Evolutionary conservation across 2,888 invertebrate genomes (phyloP), one percentile per base, ranked within the genome.

Genomic region (Lasioglossum figueresi): DNA sequence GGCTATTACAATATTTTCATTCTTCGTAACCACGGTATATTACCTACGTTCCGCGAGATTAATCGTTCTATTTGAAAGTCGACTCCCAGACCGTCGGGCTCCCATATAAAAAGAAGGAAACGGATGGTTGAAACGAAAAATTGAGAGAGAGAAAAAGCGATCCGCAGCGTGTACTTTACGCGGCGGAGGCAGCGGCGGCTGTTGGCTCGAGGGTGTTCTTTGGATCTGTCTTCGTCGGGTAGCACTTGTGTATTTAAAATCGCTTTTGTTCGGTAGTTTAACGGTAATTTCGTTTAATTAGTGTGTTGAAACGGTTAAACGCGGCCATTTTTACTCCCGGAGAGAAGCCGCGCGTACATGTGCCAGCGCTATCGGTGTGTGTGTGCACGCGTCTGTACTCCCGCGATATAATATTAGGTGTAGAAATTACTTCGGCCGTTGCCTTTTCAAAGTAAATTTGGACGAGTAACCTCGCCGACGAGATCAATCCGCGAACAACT

Each of bases 1-100:
- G 75, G 76, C 90, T 89, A 90, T 89, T 89, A 89, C 88, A 90
- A 89, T 90, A 88, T 90, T 89, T 89, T 84, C 88, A 83, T 86
- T 86, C 82, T 88, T 89, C 78, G 81, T 77, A 76, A 80, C 73
- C 52, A 40, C 68, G 74, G 78, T 83, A 75, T 81, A 87, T 89
- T 52, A 52, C 52, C 52, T 87, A 87, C 85, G 77, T 66, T 63
- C 14, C 48, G 59, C 79, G 72, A 74, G 74, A 89, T 90, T 88
- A 90, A 88, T 88, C 79, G 74, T 66, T 27, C 70, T 34, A 68
- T 56, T 80, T 76, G 68, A 75, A 59, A 68, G 40, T 74, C 56
- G 59, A 70, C 45, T n/a, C 37, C 16, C 52, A 1, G 31, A 12
- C 27, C 27, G 27, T 19, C 68, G 40, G 56, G 79, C 52, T 52